These are phyloP conservation scores for Anabas testudineus DNA, from an alignment of 2,797 vertebrate species.

Conservation along the genomic window DNA sequence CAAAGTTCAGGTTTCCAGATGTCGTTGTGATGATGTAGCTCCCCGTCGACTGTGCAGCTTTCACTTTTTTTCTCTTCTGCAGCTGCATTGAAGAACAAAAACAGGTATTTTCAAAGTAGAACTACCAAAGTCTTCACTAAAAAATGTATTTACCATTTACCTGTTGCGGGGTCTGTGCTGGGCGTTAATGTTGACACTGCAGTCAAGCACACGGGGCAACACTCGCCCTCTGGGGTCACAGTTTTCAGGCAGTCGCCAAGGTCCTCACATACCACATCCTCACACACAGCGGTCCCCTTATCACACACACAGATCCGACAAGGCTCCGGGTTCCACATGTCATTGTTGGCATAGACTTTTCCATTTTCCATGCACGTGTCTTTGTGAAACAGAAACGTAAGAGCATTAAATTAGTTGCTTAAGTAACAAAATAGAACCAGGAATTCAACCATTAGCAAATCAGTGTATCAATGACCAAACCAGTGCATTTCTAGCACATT, in stretches of 20 bases:
- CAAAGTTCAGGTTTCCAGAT: constrained; percentile 93
- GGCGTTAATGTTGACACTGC: constrained; percentile 14
- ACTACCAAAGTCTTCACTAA: accelerated
- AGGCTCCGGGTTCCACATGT: constrained; percentile 70
- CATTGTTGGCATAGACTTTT: constrained; percentile 57
- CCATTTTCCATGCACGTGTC: constrained; percentile 72
- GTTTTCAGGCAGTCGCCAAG: constrained; percentile 53
- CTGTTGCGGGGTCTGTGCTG: constrained; percentile 6
- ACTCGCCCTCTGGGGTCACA: constrained; percentile 69
- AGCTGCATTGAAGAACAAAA: background rate
- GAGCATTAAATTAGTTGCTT: background rate
- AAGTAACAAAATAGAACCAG: no score
- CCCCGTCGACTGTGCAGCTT: constrained; percentile 64
- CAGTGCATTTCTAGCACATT: background rate
- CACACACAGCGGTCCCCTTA: constrained; percentile 56
- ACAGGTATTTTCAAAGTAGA: background rate
- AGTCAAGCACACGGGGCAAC: constrained; percentile 73
- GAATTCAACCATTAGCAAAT: background rate
- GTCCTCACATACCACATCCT: constrained; percentile 66
- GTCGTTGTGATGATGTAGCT: constrained; percentile 87
- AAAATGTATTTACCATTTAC: constrained; percentile 4
- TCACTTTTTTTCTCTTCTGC: constrained; percentile 27
- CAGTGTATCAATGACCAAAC: background rate
- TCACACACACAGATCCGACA: constrained; percentile 73
- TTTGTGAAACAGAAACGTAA: constrained; percentile 22